A percentile compares a stretch with the other conserved stretches of the same genome.
Conservation (phyloP, 2,113 vertebrate genomes). For the Ovibos moschatus region DNA sequence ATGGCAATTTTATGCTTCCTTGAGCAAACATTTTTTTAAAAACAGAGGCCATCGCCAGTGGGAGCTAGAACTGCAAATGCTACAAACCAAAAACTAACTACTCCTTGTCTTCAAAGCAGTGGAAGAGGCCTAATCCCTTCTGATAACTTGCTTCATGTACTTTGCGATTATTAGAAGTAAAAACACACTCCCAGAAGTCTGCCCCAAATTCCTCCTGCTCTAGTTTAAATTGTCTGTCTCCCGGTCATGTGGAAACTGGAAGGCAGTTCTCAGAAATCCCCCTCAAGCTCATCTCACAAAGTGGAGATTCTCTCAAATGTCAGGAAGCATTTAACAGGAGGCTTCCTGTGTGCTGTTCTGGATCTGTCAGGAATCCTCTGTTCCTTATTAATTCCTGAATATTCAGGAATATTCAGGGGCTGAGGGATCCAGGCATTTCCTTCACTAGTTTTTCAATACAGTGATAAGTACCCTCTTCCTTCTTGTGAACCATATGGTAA, state of each 20-base stretch:
- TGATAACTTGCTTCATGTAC: background rate
- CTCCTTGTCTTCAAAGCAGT: background rate
- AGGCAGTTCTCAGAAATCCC: background rate
- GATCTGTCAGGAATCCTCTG: too few relatives aligned
- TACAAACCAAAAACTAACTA: background rate
- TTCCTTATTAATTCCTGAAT: too few relatives aligned
- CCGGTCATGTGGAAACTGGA: background rate
- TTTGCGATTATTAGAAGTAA: background rate
- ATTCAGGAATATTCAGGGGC: too few relatives aligned
- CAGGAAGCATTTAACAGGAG: too few relatives aligned
- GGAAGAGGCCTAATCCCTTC: background rate
- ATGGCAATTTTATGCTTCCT: background rate
- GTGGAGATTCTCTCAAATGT: background rate
- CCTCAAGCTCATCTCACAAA: background rate
- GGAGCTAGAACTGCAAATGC: background rate
- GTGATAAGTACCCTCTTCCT: too few relatives aligned
- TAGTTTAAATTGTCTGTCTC: background rate
- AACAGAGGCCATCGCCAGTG: background rate
- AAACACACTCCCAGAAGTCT: background rate
- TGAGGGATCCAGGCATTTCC: too few relatives aligned
- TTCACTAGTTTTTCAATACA: too few relatives aligned
- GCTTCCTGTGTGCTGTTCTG: too few relatives aligned
- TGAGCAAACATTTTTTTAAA: conserved; percentile 5
- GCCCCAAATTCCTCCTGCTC: background rate
- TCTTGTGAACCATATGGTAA: too few relatives aligned